These are phyloP conservation scores for Cacatua alba DNA, from an alignment of 2,113 vertebrate species.

Conservation along the genomic window DNA sequence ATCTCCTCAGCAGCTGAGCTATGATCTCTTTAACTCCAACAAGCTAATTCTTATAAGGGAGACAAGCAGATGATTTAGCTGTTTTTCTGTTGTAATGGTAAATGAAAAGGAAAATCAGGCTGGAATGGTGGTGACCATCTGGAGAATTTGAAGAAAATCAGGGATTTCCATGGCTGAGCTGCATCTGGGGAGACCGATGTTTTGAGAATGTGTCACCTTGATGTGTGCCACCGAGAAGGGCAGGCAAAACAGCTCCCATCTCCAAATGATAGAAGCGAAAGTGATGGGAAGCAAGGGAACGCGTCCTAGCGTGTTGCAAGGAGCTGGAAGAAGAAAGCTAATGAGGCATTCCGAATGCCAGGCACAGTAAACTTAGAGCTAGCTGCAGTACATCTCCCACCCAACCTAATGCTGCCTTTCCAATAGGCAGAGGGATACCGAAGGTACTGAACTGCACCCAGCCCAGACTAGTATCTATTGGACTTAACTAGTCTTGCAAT, in stretches of 20 bases:
- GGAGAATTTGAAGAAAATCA: background rate
- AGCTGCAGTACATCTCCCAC: background rate
- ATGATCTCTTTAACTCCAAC: no score
- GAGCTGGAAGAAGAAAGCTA: background rate
- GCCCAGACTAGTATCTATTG: background rate
- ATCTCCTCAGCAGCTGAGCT: no score
- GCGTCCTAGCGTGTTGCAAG: rapidly evolving
- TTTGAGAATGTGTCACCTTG: background rate
- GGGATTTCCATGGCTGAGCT: background rate
- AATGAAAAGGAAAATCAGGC: background rate
- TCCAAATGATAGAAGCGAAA: background rate
- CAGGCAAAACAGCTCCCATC: rapidly evolving
- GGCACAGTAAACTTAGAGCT: rapidly evolving
- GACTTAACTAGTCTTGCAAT: background rate
- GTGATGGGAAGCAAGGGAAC: background rate
- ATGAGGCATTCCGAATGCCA: background rate
- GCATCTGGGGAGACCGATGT: rapidly evolving
- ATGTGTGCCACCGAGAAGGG: background rate
- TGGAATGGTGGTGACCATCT: background rate
- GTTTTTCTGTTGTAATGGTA: background rate
- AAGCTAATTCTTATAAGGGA: no score
- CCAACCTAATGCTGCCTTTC: background rate
- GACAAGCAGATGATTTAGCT: background rate
- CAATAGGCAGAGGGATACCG: background rate
- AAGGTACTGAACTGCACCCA: background rate